These are phyloP conservation scores for Meteorus colon DNA, from an alignment of 2,888 invertebrate genomes.

Conservation along the genomic window DNA sequence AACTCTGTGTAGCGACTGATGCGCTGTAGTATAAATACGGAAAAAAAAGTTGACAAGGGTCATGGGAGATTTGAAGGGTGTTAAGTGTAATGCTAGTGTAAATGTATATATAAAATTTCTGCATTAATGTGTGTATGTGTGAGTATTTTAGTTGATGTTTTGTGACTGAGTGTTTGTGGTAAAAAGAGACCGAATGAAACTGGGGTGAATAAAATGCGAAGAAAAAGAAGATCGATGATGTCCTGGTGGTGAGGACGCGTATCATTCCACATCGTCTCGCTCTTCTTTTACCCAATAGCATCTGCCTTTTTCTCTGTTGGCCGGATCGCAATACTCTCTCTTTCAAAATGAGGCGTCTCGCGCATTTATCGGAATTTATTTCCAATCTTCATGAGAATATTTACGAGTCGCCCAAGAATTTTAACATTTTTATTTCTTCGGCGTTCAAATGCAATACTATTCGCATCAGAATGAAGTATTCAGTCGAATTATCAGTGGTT, in stretches of 20 bases:
- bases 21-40: constrained; percentile 40
- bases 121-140: constrained; percentile 2
- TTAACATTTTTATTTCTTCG: constrained; percentile 9
- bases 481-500: constrained; percentile 6
- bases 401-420: constrained; percentile 8
- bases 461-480: constrained; percentile 1
- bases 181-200: constrained; percentile 24
- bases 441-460: not conserved
- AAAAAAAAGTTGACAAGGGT: constrained; percentile 37
- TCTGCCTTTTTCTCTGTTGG: constrained; percentile 29
- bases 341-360: constrained; percentile 36
- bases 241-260: constrained; percentile 38
- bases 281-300: constrained; percentile 32
- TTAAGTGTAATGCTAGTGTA: constrained; percentile 13
- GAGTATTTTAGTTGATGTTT: not conserved
- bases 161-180: constrained; percentile 12
- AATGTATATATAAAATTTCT: not conserved
- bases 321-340: constrained; percentile 38
- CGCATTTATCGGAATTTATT: constrained; percentile 30
- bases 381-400: constrained; percentile 5
- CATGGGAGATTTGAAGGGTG: constrained; percentile 20
- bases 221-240: constrained; percentile 51
- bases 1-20: constrained; percentile 26
- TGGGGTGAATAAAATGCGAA: constrained; percentile 33
- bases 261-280: constrained; percentile 35